Conservation (phyloP, 1,140 invertebrate genomes). For the Drosophila repleta region DNA sequence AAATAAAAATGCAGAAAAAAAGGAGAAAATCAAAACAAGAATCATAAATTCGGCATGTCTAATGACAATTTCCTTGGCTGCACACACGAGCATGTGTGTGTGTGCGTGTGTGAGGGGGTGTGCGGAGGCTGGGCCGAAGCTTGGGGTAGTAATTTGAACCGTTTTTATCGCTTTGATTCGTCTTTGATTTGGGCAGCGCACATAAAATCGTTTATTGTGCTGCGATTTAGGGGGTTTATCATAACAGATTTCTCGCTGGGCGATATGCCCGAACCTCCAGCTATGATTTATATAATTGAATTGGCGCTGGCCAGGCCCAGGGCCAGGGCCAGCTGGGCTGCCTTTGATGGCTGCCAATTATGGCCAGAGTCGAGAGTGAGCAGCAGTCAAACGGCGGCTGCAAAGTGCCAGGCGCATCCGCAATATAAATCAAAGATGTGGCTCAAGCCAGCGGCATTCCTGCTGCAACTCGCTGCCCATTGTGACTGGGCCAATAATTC, state of each 20-base stretch:
- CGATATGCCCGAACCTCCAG: slow-evolving; percentile 3
- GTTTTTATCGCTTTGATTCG: slow-evolving; percentile 66
- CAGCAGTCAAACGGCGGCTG: slow-evolving; percentile 34
- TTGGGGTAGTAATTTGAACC: slow-evolving; percentile 30
- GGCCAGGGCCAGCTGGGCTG: slow-evolving; percentile 4
- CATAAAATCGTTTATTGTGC: slow-evolving; percentile 59
- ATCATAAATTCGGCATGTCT: slow-evolving; percentile 82
- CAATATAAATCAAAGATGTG: slow-evolving; percentile 71
- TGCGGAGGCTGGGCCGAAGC: slow-evolving; percentile 1
- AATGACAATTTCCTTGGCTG: slow-evolving; percentile 71
- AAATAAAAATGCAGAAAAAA: neutral
- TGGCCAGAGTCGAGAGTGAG: slow-evolving; percentile 8
- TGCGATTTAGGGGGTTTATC: slow-evolving; percentile 12
- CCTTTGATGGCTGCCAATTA: slow-evolving; percentile 20
- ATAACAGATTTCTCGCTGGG: slow-evolving; percentile 44
- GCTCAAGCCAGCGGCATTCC: slow-evolving; percentile 25
- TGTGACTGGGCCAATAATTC: slow-evolving; percentile 56
- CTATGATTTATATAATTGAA: slow-evolving; percentile 8
- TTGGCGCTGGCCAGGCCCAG: neutral
- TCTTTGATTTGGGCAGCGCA: slow-evolving; percentile 45
- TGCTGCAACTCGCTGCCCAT: slow-evolving; percentile 24
- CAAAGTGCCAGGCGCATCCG: slow-evolving; percentile 65
- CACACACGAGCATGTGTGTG: slow-evolving; percentile 5
- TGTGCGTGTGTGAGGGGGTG: slow-evolving; percentile 23
- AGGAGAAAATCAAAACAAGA: slow-evolving; percentile 69